Evolutionary conservation across 2,797 vertebrate species (phyloP).

Genomic region (Remorina albescens): DNA sequence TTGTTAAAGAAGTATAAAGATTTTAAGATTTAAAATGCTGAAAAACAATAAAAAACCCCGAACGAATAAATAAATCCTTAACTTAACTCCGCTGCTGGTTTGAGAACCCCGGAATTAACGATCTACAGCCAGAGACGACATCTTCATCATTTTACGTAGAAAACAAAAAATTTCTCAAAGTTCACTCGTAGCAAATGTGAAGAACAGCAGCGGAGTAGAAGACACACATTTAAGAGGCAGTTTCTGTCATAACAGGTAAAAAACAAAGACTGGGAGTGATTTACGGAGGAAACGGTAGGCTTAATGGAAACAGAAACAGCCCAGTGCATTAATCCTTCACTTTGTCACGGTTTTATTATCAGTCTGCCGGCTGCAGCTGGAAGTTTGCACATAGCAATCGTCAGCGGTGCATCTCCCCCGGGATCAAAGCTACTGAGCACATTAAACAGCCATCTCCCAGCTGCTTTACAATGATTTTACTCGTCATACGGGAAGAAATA

Average conservation of each 20-base stretch:
- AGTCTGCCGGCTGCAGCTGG: conserved; percentile 14
- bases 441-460: conserved; percentile 26
- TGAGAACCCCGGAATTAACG: background rate
- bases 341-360: conserved; percentile 28
- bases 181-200: background rate
- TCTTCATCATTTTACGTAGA: background rate
- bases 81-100: too few species aligned
- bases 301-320: conserved; percentile 14
- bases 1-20: background rate
- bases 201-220: background rate
- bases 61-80: background rate
- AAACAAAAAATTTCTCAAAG: background rate
- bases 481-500: conserved; percentile 25
- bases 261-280: conserved; percentile 1
- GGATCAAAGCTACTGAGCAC: conserved; percentile 37
- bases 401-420: conserved; percentile 19
- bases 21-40: background rate
- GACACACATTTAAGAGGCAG: background rate
- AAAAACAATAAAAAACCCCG: background rate
- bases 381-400: conserved; percentile 8
- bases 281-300: background rate
- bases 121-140: background rate
- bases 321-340: conserved; percentile 4
- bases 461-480: conserved; percentile 26
- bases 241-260: background rate